phyloP scores from a whole-genome alignment of 2,797 vertebrate species.

The Sparidentex hasta region DNA sequence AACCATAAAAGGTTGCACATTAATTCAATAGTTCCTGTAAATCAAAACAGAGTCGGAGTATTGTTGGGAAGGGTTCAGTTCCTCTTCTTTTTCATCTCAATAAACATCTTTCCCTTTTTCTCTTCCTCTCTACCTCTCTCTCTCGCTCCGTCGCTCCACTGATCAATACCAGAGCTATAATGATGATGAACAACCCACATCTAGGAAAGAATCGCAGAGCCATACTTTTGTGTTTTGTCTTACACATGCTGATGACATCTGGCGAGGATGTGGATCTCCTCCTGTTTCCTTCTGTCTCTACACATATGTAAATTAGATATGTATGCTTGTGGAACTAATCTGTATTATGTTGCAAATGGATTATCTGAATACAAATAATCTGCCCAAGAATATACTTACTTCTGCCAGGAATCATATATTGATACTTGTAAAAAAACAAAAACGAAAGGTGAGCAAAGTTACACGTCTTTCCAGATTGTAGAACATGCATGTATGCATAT shows the following conservation, averaged over 20 bases:
- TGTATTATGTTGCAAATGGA: slow-evolving; percentile 70
- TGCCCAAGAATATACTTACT: slow-evolving; percentile 18
- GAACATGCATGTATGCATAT: slow-evolving; percentile 8
- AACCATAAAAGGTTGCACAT: slow-evolving; percentile 35
- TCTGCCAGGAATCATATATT: slow-evolving; percentile 40
- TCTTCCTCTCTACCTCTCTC: slow-evolving; percentile 16
- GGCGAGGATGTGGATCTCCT: slow-evolving; percentile 69
- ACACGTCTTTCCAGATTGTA: slow-evolving; percentile 11
- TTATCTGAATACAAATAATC: slow-evolving; percentile 66
- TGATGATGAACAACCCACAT: slow-evolving; percentile 59
- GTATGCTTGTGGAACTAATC: slow-evolving; percentile 67
- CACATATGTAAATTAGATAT: slow-evolving; percentile 67
- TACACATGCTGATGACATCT: slow-evolving; percentile 68
- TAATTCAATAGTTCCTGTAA: slow-evolving; percentile 66
- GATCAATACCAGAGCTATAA: slow-evolving; percentile 70
- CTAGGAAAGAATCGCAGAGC: slow-evolving; percentile 44
- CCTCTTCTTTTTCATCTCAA: slow-evolving; percentile 53
- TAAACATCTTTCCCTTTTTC: slow-evolving; percentile 7
- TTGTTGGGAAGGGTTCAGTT: slow-evolving; percentile 52
- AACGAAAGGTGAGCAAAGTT: background rate
- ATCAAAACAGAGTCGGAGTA: slow-evolving; percentile 48
- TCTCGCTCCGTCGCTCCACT: slow-evolving; percentile 35
- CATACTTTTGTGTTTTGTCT: slow-evolving; percentile 55
- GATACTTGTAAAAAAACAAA: background rate
- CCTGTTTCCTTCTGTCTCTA: slow-evolving; percentile 62